These are phyloP conservation scores for Trichonephila clavipes DNA, from an alignment of 1,140 invertebrate genomes.

Conservation along the genomic window DNA sequence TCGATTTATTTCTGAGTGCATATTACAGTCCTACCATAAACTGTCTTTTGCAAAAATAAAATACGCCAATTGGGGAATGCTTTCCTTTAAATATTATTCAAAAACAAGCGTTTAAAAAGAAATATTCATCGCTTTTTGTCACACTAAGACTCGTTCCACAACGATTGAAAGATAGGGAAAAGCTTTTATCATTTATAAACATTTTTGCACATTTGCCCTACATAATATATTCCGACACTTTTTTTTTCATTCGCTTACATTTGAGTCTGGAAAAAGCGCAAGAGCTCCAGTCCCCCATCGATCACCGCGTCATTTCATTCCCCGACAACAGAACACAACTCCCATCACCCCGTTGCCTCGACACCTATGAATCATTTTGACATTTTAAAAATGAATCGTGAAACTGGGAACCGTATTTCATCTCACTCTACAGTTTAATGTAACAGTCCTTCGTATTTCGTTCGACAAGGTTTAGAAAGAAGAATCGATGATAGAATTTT, in stretches of 20 bases:
- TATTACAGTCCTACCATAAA: too few species aligned
- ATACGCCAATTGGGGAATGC: too few species aligned
- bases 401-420: conserved; percentile 23
- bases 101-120: too few species aligned
- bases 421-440: background rate
- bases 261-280: background rate
- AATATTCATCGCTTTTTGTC: too few species aligned
- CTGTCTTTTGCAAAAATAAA: too few species aligned
- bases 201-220: background rate
- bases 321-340: conserved; percentile 30
- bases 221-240: background rate
- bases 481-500: background rate
- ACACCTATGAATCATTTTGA: conserved; percentile 35
- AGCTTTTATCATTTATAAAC: background rate
- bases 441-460: background rate
- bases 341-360: conserved; percentile 31
- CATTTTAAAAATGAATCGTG: conserved; percentile 35
- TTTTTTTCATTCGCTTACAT: background rate
- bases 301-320: conserved; percentile 28
- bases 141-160: background rate
- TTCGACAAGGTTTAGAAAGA: background rate
- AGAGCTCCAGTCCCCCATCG: background rate
- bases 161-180: background rate
- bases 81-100: too few species aligned
- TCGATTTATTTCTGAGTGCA: too few species aligned